Conservation (phyloP, 2,797 vertebrate genomes). For the Oreochromis grahami region DNA sequence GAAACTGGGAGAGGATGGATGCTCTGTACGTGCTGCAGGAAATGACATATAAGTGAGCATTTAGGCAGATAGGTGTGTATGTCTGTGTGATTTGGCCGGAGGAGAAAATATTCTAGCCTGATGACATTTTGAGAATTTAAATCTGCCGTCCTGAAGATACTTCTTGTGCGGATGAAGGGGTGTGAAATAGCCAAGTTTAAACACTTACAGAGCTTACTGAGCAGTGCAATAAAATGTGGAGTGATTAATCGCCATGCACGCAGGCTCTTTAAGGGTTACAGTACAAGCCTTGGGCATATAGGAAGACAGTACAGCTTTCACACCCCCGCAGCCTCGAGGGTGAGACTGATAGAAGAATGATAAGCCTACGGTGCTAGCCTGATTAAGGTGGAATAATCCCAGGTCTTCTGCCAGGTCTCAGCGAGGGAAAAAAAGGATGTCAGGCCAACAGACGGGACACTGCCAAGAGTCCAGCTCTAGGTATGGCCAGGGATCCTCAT, state of each 20-base stretch:
- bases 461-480: conserved; percentile 6
- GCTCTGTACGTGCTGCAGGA: not conserved
- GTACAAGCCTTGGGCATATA: not conserved
- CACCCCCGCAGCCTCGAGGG: not conserved
- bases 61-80: not conserved
- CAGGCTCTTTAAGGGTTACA: not conserved
- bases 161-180: not conserved
- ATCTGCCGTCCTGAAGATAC: not conserved
- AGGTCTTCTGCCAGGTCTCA: conserved; percentile 27
- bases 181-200: not conserved
- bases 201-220: not conserved
- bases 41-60: not conserved
- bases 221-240: not conserved
- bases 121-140: conserved; percentile 11
- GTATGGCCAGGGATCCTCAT: conserved; percentile 5
- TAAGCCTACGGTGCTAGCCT: conserved; percentile 16
- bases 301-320: not conserved
- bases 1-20: not conserved
- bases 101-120: not conserved
- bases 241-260: conserved; percentile 1
- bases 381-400: conserved; percentile 32
- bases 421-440: not conserved
- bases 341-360: conserved; percentile 1
- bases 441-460: conserved; percentile 17
- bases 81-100: not conserved